Evolutionary conservation across 35 echinoderm and acorn worm species (phyloP).

Genomic region (Apostichopus parvimensis): DNA sequence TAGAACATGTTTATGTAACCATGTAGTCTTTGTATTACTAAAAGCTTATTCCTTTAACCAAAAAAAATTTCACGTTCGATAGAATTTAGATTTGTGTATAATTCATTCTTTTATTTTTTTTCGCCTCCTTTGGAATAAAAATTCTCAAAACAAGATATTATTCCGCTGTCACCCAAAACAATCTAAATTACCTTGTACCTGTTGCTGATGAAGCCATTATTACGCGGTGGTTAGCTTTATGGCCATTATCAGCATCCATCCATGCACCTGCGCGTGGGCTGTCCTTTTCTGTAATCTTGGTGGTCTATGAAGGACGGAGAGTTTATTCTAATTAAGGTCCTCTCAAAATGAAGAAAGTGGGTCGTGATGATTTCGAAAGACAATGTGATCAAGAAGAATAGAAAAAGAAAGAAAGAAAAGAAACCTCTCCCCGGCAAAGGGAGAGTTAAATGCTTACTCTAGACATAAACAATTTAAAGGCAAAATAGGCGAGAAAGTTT

Average conservation of each 20-base stretch:
- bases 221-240: neutral
- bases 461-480: conserved; percentile 12
- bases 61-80: too few species aligned
- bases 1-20: too few species aligned
- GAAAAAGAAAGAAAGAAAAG: neutral
- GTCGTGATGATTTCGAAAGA: conserved; percentile 32
- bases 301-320: conserved; percentile 11
- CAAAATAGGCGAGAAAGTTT: neutral
- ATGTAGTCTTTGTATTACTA: too few species aligned
- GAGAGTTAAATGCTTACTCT: neutral
- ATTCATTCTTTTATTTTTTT: too few species aligned
- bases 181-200: too few species aligned
- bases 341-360: conserved; percentile 13
- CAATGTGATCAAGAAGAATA: conserved; percentile 10
- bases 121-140: too few species aligned
- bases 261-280: neutral
- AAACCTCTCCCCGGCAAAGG: neutral
- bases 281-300: neutral
- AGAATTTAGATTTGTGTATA: too few species aligned
- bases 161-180: too few species aligned
- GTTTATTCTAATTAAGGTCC: conserved; percentile 19
- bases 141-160: too few species aligned
- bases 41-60: too few species aligned
- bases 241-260: neutral
- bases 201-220: neutral